phyloP scores from a whole-genome alignment of 2,797 vertebrate species.

The Diglossa cyanea region DNA sequence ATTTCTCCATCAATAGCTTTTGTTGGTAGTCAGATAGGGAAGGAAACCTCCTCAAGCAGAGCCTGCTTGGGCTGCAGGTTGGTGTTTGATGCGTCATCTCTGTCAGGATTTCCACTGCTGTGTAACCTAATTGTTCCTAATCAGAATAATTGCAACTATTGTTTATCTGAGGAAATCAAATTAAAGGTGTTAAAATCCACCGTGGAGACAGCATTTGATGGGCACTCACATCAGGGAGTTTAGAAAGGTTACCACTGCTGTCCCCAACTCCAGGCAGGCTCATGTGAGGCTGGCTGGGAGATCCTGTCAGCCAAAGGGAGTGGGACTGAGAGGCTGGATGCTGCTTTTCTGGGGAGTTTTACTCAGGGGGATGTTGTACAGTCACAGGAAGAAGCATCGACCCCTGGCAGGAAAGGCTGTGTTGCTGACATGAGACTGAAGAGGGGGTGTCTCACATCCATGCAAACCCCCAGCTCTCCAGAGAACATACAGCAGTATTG shows the following conservation, averaged over 20 bases:
- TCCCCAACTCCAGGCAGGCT: not conserved
- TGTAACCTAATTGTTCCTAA: slow-evolving; percentile 76
- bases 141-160: slow-evolving; percentile 77
- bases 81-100: slow-evolving; percentile 39
- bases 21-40: slow-evolving; percentile 64
- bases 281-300: not conserved
- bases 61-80: slow-evolving; percentile 42
- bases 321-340: not conserved
- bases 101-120: slow-evolving; percentile 66
- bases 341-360: not conserved
- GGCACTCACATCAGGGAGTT: slow-evolving; percentile 33
- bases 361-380: not conserved
- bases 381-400: rapidly evolving
- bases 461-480: not conserved
- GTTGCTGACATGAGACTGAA: rapidly evolving
- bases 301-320: not conserved
- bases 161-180: slow-evolving; percentile 75
- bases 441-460: not conserved
- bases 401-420: not conserved
- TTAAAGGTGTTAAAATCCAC: slow-evolving; percentile 71
- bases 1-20: slow-evolving; percentile 74
- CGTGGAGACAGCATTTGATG: slow-evolving; percentile 51
- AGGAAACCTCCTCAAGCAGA: slow-evolving; percentile 67
- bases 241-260: slow-evolving; percentile 37
- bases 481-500: not conserved